Evolutionary conservation across 2,797 vertebrate genomes (phyloP).

Genomic region (Paratrypauchen microcephalus): DNA sequence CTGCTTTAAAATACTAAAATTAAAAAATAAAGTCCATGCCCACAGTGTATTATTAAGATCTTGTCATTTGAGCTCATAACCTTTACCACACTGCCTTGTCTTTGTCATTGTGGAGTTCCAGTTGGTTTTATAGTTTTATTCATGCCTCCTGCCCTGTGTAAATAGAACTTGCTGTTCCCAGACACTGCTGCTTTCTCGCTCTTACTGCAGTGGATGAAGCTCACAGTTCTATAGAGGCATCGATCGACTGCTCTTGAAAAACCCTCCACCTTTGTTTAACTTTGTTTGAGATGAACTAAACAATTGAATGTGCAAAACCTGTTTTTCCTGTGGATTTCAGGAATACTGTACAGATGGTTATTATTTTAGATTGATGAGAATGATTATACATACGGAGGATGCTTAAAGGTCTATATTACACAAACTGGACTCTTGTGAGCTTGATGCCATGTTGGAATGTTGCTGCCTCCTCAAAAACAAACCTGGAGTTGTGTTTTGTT

Average conservation of each 20-base stretch:
- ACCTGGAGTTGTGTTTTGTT: no score
- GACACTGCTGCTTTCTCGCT: neutral
- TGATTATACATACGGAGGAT: no score
- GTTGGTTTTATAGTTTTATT: conserved; percentile 8
- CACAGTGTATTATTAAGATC: neutral
- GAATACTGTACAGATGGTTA: neutral
- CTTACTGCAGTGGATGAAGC: neutral
- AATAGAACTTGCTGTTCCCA: neutral
- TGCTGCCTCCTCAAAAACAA: no score
- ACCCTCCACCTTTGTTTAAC: neutral
- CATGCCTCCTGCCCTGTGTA: conserved; percentile 7
- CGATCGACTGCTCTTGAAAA: neutral
- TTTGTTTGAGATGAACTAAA: neutral
- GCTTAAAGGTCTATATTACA: no score
- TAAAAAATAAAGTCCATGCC: no score
- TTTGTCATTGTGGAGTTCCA: neutral
- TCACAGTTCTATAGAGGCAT: neutral
- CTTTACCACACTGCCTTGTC: neutral
- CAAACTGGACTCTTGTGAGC: no score
- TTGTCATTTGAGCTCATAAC: neutral
- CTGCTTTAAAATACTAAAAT: no score
- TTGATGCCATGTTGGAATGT: no score
- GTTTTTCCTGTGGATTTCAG: neutral
- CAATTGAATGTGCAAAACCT: neutral
- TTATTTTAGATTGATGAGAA: no score